Conservation (phyloP, 2,888 invertebrate species). For the Arrhopalites spinosus region DNA sequence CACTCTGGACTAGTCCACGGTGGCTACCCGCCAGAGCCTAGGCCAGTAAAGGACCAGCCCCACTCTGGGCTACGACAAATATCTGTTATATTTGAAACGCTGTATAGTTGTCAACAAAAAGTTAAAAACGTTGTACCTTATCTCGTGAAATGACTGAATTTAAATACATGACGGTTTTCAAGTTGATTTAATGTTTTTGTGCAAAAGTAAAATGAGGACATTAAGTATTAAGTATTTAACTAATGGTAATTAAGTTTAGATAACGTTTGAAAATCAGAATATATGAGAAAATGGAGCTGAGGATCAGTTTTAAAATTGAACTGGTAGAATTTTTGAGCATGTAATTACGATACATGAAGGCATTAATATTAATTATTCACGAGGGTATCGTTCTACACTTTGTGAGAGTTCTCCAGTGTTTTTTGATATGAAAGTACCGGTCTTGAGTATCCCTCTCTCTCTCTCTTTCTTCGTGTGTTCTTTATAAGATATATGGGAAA, state of each 20-base stretch:
- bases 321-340: constrained; percentile 28
- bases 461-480: neutral
- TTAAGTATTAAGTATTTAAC: constrained; percentile 35
- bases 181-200: constrained; percentile 18
- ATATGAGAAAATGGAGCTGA: constrained; percentile 32
- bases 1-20: too few species aligned
- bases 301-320: constrained; percentile 31
- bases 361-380: constrained; percentile 34
- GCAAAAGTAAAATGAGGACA: constrained; percentile 28
- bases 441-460: neutral
- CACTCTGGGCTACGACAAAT: too few species aligned
- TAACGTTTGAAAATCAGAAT: constrained; percentile 25
- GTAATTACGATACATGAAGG: constrained; percentile 28
- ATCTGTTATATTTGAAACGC: too few species aligned
- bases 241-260: constrained; percentile 34
- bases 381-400: neutral
- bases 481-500: neutral
- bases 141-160: constrained; percentile 23
- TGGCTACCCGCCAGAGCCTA: too few species aligned
- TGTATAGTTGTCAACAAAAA: too few species aligned
- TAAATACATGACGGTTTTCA: constrained; percentile 21
- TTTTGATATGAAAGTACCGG: neutral
- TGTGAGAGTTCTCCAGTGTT: neutral
- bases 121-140: constrained; percentile 11
- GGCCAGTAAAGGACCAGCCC: too few species aligned